phyloP scores from a whole-genome alignment of 2,888 invertebrate species.

The Diarsia rubi region DNA sequence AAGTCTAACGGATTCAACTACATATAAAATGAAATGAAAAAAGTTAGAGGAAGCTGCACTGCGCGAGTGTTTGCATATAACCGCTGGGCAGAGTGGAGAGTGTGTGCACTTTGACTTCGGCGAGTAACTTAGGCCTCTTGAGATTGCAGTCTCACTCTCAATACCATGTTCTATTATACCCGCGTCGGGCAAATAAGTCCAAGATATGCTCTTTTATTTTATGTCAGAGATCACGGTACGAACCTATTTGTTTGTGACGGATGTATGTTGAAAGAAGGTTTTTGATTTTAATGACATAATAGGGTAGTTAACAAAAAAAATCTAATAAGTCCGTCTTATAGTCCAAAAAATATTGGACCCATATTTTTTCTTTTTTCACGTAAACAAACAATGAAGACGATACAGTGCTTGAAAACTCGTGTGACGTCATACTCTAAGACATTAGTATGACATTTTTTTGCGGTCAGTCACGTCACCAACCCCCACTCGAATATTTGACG shows the following conservation, averaged over 20 bases:
- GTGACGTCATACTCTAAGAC: too few relatives aligned
- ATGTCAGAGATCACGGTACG: not conserved
- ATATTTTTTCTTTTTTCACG: too few relatives aligned
- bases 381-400: too few relatives aligned
- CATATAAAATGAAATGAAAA: slow-evolving; percentile 80
- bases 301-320: too few relatives aligned
- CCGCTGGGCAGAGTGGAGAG: slow-evolving; percentile 70
- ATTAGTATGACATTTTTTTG: too few relatives aligned
- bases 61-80: slow-evolving; percentile 77
- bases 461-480: too few relatives aligned
- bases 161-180: slow-evolving; percentile 47
- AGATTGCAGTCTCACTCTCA: slow-evolving; percentile 60
- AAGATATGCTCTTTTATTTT: slow-evolving; percentile 14
- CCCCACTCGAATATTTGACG: too few relatives aligned
- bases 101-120: slow-evolving; percentile 72
- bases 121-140: slow-evolving; percentile 70
- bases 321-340: too few relatives aligned
- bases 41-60: slow-evolving; percentile 73
- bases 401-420: too few relatives aligned
- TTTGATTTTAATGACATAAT: not conserved
- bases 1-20: slow-evolving; percentile 55
- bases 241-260: not conserved
- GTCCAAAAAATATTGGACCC: too few relatives aligned
- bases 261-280: not conserved
- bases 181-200: slow-evolving; percentile 18